These are phyloP conservation scores for Lepus timidus DNA, from an alignment of 2,113 vertebrate genomes.

Conservation along the genomic window DNA sequence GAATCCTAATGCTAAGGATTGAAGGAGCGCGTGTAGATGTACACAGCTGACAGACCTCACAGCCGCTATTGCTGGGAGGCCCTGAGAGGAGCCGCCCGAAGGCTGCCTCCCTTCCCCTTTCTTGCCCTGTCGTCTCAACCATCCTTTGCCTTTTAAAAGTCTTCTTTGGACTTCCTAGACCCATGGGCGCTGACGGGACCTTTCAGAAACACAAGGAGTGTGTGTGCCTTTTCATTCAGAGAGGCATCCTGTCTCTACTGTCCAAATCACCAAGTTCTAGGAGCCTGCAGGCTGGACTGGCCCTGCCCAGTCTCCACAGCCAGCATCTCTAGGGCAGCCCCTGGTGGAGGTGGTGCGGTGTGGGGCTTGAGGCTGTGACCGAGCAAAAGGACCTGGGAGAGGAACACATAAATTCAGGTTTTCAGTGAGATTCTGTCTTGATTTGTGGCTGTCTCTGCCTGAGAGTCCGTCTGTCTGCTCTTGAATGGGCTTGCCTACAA, in stretches of 20 bases:
- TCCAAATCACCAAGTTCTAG: background rate
- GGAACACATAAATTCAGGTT: background rate
- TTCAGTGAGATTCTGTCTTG: slow-evolving; percentile 32
- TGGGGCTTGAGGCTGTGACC: background rate
- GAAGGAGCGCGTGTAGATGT: background rate
- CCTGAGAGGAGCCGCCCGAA: background rate
- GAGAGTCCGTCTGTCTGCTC: background rate
- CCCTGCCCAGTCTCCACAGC: background rate
- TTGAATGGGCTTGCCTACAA: background rate
- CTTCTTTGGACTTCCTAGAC: background rate
- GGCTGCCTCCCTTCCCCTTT: background rate
- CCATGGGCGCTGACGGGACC: background rate
- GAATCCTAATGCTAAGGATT: background rate
- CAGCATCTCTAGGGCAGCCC: slow-evolving; percentile 32
- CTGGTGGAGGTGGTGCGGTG: background rate
- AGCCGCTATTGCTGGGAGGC: background rate
- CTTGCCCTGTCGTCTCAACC: background rate
- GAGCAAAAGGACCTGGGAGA: slow-evolving; percentile 41
- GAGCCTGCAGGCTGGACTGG: background rate
- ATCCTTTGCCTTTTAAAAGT: slow-evolving; percentile 10
- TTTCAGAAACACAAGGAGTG: background rate
- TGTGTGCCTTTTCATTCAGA: slow-evolving; percentile 18
- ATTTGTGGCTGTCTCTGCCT: background rate
- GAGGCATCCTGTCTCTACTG: background rate
- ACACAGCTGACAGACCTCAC: no score